Evolutionary conservation across 2,888 invertebrate genomes (phyloP), one percentile per base, ranked within the genome.

Genomic region (Ptilodon capucinus): DNA sequence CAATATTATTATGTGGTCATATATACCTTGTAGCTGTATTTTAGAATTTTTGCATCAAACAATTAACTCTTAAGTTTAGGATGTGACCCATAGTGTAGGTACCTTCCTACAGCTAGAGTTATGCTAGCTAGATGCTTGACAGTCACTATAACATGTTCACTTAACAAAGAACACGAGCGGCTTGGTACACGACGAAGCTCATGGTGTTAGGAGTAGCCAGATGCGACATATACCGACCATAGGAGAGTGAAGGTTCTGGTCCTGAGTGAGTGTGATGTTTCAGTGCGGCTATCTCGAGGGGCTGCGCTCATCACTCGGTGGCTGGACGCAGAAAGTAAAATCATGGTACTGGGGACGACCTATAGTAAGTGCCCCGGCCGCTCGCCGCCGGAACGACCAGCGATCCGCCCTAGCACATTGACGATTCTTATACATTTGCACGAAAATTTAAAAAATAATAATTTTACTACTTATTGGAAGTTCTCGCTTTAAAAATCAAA

Each of bases 341-440:
- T 97, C 97, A 93, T 97, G 97, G 97, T 97, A 97, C 95, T 97
- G 97, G 97, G 97, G 97, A 94, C 95, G 96, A 94, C 97, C 97
- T 95, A 96, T 97, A 94, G 97, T 97, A 97, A 97, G 97, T 97
- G 93, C 80, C 85, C 83, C 85, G 86, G 83, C 81, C 81, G 80
- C 78, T 73, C 74, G 79, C 78, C 84, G 80, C 79, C 80, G 79
- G 77, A 82, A 76, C 77, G 79, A 80, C 75, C 86, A 80, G 80
- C 83, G 77, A 84, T 76, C 78, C 79, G 85, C 84, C 87, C 84
- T 90, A 87, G 89, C 91, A 91, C 90, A 85, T 85, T 83, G 80
- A 84, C 73, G 79, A 85, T 81, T 84, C 69, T 84, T 84, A 36
- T 17, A 85, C 82, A 86, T 84, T 78, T 89, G 89, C 89, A 90